Evolutionary conservation across 2,888 invertebrate genomes (phyloP), one percentile per base, ranked within the genome.

Genomic region (Drosophila paucipuncta): DNA sequence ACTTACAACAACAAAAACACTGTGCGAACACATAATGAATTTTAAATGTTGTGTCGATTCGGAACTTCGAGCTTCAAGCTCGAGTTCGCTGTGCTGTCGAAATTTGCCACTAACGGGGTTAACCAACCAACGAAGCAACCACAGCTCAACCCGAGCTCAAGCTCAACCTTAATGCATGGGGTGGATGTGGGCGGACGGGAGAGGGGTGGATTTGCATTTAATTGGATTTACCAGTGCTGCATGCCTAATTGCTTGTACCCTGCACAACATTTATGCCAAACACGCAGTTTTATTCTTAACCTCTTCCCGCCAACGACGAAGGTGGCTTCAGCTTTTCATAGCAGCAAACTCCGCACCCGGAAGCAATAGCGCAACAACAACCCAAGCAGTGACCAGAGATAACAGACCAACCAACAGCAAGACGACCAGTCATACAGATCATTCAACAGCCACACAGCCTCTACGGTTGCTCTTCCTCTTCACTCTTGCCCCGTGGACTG

Each of bases 201-300:
- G 31, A n/a, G 7, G 13, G 57, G 80, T 65, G 37, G 6, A 37
- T 37, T 37, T 37, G 77, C 88, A 84, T 87, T 73, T 82, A 77
- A 89, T 86, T 80, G 86, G 81, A 86, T 64, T 65, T 73, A 70
- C 84, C 87, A 86, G 81, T 72, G 84, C 67, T 84, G 84, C 81
- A 81, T 80, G 78, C 59, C 64, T 73, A 81, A 76, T 80, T 35
- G 47, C 22, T 11, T 6, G 33, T 13, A 16, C 10, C 58, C 64
- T 58, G 16, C 62, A 28, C 39, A 43, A 28, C 35, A 62, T 59
- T 47, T 28, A 72, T 81, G 63, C 69, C 68, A 68, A 65, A 33
- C 80, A 80, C 61, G 81, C 71, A 30, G 30, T 16, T 50, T 13
- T 41, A 47, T 41, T 33, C 68, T 47, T 47, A 50, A 50, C 18